Evolutionary conservation across 2,888 invertebrate species (phyloP).

Genomic region (Ectemnius continuus): DNA sequence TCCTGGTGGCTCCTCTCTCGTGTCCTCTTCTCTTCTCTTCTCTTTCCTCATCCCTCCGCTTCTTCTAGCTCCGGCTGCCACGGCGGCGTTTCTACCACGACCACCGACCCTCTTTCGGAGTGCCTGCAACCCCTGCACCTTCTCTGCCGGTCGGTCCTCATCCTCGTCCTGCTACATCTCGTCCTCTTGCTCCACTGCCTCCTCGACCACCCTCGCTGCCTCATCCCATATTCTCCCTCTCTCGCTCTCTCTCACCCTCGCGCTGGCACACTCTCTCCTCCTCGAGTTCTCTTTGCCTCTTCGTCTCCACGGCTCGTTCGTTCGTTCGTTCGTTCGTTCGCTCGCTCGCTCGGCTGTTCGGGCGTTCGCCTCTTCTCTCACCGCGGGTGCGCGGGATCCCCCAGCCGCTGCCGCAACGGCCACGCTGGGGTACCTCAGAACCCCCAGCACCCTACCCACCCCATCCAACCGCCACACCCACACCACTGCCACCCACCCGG

Average conservation of each 20-base stretch:
- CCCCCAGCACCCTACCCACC: conserved; percentile 63
- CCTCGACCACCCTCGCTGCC: conserved; percentile 31
- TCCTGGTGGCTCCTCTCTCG: conserved; percentile 52
- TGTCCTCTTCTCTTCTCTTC: conserved; percentile 48
- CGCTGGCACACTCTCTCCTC: conserved; percentile 11
- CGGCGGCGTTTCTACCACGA: conserved; percentile 43
- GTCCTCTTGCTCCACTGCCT: conserved; percentile 28
- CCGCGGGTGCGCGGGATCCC: conserved; percentile 71
- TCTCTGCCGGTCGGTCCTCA: conserved; percentile 12
- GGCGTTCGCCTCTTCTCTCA: conserved; percentile 63
- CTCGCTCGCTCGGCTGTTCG: conserved; percentile 18
- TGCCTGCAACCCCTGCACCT: conserved; percentile 60
- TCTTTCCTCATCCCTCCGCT: conserved; percentile 43
- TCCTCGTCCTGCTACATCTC: conserved; percentile 33
- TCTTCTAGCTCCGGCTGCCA: conserved; percentile 18
- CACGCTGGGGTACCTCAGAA: conserved; percentile 77
- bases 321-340: conserved; percentile 14
- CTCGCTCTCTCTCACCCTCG: conserved; percentile 18
- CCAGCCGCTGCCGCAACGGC: conserved; percentile 73
- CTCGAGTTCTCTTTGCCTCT: conserved; percentile 3
- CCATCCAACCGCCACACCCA: conserved; percentile 45
- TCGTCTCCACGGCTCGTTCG: conserved; percentile 13
- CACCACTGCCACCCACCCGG: conserved; percentile 51
- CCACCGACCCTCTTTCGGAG: conserved; percentile 67
- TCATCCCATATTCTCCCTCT: conserved; percentile 21